A percentile compares a stretch with the other conserved stretches of the same genome.
Conservation (phyloP, 35 echinoderm and acorn worm genomes). For the Apostichopus parvimensis region DNA sequence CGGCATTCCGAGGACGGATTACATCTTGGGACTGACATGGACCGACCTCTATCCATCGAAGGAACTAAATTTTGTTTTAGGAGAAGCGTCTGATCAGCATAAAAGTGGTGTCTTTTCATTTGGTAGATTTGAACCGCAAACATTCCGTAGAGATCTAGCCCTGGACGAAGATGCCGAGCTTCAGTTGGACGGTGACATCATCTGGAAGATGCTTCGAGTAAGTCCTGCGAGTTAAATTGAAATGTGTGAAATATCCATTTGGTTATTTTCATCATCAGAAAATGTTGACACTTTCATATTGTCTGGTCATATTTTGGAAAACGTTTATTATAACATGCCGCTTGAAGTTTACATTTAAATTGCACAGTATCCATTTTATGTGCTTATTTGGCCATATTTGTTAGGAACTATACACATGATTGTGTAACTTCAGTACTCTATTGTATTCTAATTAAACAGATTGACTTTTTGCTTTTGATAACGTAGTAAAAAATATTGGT, state of each 20-base stretch:
- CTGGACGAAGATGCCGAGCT: conserved; percentile 33
- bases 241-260: no score
- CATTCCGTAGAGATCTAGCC: conserved; percentile 29
- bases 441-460: no score
- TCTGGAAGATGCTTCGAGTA: conserved; percentile 96
- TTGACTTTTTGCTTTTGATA: no score
- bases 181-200: conserved; percentile 63
- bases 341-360: neutral
- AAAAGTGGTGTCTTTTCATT: conserved; percentile 86
- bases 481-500: no score
- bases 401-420: no score
- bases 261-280: no score
- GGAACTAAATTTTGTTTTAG: conserved; percentile 93
- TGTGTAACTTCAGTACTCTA: no score
- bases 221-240: neutral
- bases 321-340: neutral
- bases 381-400: no score
- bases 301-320: neutral
- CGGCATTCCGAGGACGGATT: conserved; percentile 40
- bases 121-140: conserved; percentile 84
- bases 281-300: no score
- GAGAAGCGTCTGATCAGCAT: conserved; percentile 72
- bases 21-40: conserved; percentile 84
- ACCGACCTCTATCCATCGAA: conserved; percentile 93
- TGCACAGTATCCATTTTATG: no score